These are phyloP conservation scores for Illadopsis cleaveri DNA, from an alignment of 2,113 vertebrate genomes.

Conservation along the genomic window DNA sequence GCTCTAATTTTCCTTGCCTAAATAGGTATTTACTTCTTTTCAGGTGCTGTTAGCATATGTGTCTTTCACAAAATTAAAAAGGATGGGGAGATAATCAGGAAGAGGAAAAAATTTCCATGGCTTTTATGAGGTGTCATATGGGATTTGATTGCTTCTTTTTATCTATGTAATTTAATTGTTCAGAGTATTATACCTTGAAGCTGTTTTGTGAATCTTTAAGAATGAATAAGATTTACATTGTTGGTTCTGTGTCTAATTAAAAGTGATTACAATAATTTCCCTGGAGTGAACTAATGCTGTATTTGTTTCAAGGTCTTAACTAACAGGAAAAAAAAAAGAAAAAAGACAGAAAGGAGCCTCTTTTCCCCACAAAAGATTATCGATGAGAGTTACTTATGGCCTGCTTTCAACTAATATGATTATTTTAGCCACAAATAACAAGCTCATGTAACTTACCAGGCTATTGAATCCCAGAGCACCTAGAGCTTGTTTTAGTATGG, in stretches of 20 bases:
- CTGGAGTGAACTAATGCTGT: neutral
- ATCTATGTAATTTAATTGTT: neutral
- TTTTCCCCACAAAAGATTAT: neutral
- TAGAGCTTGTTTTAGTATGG: conserved; percentile 84
- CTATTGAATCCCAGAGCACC: conserved; percentile 84
- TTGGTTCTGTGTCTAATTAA: conserved; percentile 14
- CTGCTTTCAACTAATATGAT: neutral
- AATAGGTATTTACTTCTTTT: conserved; percentile 14
- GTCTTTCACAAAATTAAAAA: neutral
- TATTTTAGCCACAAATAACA: neutral
- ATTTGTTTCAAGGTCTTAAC: conserved; percentile 7
- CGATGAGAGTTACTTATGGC: neutral
- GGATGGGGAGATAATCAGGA: neutral
- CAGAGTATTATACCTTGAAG: neutral
- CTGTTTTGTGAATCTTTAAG: conserved; percentile 29
- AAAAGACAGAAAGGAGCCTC: neutral
- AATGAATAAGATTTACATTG: conserved; percentile 1
- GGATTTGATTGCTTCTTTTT: conserved; percentile 6
- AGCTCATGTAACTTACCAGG: conserved; percentile 76
- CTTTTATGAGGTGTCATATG: neutral
- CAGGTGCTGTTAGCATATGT: neutral
- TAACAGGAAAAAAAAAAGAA: neutral
- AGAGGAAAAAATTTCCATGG: neutral
- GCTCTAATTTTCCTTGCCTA: neutral
- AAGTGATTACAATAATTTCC: conserved; percentile 30